A percentile compares a stretch with the other conserved stretches of the same genome.
Conservation (phyloP, 2,113 vertebrate species). For the Willisornis vidua region DNA sequence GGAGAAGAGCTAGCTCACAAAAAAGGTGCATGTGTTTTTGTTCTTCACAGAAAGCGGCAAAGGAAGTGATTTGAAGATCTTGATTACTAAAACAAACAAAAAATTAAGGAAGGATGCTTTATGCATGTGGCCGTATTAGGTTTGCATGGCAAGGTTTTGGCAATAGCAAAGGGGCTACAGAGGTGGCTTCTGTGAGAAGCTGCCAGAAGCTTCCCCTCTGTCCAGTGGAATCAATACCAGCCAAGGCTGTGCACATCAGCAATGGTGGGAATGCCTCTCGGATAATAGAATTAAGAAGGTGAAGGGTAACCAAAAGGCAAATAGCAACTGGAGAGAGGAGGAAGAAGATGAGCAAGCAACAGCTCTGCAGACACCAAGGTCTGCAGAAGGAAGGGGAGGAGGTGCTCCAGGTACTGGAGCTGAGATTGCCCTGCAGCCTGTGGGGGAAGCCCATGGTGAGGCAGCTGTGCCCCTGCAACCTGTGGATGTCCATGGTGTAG, state of each 20-base stretch:
- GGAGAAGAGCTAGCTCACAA: background rate
- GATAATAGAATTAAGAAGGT: background rate
- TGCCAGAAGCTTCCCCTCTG: background rate
- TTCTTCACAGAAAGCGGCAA: background rate
- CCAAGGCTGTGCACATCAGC: background rate
- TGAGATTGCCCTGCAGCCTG: background rate
- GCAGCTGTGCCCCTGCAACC: background rate
- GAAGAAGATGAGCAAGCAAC: background rate
- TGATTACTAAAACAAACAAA: background rate
- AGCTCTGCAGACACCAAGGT: background rate
- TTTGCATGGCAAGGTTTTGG: background rate
- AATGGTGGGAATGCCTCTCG: background rate
- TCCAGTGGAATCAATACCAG: background rate
- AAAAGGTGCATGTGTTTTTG: accelerated
- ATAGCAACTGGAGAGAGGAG: background rate
- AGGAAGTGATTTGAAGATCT: background rate
- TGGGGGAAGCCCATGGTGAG: background rate
- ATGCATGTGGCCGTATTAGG: background rate
- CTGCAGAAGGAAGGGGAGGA: background rate
- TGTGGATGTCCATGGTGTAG: background rate
- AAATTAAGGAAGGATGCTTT: background rate
- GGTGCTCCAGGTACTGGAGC: background rate
- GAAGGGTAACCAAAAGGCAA: background rate
- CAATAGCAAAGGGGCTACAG: background rate
- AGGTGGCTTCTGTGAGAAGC: background rate